These are phyloP conservation scores for Holacanthella duospinosa DNA, from an alignment of 2,888 invertebrate genomes.

Conservation along the genomic window DNA sequence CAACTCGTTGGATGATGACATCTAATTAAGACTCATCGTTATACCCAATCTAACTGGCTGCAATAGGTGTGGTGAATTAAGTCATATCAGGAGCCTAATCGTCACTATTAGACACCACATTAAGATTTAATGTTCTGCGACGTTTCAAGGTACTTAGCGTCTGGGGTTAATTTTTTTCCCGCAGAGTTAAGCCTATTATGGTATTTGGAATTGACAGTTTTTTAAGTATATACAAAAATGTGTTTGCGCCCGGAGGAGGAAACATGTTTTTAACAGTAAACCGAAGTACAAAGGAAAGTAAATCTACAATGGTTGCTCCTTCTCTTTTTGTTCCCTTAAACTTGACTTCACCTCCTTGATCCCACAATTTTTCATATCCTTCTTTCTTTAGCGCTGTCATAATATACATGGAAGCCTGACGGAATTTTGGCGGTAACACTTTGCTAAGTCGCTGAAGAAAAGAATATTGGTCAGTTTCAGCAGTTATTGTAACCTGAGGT, in stretches of 20 bases:
- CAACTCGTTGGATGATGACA: too few species aligned
- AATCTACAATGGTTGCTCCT: not conserved
- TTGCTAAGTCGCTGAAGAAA: not conserved
- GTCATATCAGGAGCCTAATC: too few species aligned
- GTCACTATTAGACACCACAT: too few species aligned
- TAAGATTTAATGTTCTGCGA: not conserved
- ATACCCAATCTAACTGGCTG: too few species aligned
- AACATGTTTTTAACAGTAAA: not conserved
- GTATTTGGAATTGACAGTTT: not conserved
- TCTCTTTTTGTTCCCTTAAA: not conserved
- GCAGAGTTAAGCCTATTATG: not conserved
- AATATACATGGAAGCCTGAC: not conserved
- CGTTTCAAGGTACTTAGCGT: not conserved
- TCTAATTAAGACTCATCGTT: too few species aligned
- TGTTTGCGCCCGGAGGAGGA: not conserved
- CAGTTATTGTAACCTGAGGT: not conserved
- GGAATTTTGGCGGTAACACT: not conserved
- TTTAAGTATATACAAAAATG: not conserved
- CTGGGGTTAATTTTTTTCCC: not conserved
- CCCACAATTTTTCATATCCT: not conserved
- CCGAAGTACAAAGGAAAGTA: not conserved
- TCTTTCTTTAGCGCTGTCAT: not conserved
- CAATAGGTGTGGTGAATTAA: too few species aligned
- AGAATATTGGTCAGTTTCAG: not conserved
- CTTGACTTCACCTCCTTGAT: not conserved